These are phyloP conservation scores for Planococcus citri DNA, from an alignment of 1,140 invertebrate genomes.

Conservation along the genomic window DNA sequence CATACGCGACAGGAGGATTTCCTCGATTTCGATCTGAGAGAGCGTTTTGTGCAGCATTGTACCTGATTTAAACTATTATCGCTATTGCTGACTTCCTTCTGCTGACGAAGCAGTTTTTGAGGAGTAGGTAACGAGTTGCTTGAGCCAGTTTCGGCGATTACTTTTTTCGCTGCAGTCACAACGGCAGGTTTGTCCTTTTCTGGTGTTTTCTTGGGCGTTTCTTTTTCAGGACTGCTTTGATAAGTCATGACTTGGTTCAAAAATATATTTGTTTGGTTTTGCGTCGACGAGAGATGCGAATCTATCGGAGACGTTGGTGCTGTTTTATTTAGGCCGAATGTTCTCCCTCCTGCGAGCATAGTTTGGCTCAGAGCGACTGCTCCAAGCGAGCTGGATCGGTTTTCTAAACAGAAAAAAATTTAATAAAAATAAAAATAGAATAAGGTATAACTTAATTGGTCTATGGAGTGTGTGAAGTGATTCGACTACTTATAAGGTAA, in stretches of 20 bases:
- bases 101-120: background rate
- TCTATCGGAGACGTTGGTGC: background rate
- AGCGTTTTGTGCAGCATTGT: background rate
- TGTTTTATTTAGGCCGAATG: background rate
- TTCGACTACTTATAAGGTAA: background rate
- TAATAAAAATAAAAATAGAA: no score
- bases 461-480: no score
- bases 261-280: background rate
- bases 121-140: background rate
- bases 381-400: background rate
- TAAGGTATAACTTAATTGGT: no score
- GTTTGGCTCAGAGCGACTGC: background rate
- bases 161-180: background rate
- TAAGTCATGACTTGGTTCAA: background rate
- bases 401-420: background rate
- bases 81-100: background rate
- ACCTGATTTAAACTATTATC: conserved; percentile 2
- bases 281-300: background rate
- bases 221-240: background rate
- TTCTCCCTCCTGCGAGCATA: background rate
- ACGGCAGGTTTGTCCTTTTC: background rate
- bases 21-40: background rate
- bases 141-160: background rate
- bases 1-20: background rate
- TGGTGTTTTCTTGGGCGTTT: background rate